These are phyloP conservation scores for Brienomyrus longianalis DNA, from an alignment of 2,113 vertebrate species.

Conservation along the genomic window DNA sequence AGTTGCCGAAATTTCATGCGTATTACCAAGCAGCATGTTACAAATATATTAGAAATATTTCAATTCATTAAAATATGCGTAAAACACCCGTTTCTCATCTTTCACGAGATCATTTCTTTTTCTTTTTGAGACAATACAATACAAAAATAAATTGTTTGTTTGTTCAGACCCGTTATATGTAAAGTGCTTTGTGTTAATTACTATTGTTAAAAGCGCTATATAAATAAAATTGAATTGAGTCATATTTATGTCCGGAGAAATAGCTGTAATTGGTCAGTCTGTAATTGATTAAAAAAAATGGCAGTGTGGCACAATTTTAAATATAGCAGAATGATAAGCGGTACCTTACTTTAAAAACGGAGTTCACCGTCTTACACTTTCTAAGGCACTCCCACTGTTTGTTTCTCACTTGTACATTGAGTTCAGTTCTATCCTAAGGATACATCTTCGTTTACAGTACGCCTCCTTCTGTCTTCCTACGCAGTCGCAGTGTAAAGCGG, in stretches of 20 bases:
- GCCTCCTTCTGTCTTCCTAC: not conserved
- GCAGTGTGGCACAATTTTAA: not conserved
- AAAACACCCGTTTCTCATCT: not conserved
- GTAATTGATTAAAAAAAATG: not conserved
- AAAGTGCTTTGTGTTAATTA: too few species aligned
- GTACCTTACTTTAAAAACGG: not conserved
- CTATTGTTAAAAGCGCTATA: too few species aligned
- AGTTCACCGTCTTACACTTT: not conserved
- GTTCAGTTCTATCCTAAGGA: constrained; percentile 1
- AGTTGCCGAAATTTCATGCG: not conserved
- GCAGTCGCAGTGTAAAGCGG: not conserved
- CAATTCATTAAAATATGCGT: not conserved
- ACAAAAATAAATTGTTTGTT: too few species aligned
- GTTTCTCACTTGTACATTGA: constrained; percentile 7
- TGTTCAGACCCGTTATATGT: too few species aligned
- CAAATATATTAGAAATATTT: not conserved
- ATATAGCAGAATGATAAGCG: not conserved
- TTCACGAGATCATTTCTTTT: not conserved
- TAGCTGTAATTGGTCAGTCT: not conserved
- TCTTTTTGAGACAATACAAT: too few species aligned
- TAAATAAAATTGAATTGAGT: too few species aligned
- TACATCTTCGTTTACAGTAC: not conserved
- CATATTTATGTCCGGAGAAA: not conserved
- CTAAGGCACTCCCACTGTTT: not conserved
- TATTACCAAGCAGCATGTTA: not conserved